A percentile compares a stretch with the other conserved stretches of the same genome.
These are phyloP conservation scores for Progne subis DNA, from an alignment of 2,113 vertebrate species.

Conservation along the genomic window DNA sequence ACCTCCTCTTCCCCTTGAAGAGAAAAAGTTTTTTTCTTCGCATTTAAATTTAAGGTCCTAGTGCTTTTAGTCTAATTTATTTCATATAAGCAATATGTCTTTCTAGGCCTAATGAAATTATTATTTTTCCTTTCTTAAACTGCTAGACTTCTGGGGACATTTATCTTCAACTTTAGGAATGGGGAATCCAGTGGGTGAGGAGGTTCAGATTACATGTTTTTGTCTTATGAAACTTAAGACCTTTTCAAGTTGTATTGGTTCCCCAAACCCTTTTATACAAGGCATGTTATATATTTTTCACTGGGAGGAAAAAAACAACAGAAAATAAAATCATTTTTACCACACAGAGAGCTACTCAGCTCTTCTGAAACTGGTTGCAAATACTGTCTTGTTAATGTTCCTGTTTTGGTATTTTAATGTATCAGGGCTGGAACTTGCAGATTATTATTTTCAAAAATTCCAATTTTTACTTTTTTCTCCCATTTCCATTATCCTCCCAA, in stretches of 20 bases:
- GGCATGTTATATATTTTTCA: background rate
- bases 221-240: slow-evolving; percentile 28
- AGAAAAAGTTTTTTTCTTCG: background rate
- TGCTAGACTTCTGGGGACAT: background rate
- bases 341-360: background rate
- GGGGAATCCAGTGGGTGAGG: background rate
- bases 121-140: background rate
- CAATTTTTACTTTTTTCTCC: background rate
- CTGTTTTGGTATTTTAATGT: background rate
- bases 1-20: background rate
- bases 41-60: background rate
- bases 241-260: background rate
- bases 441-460: background rate
- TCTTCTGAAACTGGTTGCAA: background rate
- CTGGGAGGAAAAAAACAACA: background rate
- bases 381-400: background rate
- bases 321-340: background rate
- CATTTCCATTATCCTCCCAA: background rate
- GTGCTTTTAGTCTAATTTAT: background rate
- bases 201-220: slow-evolving; percentile 2
- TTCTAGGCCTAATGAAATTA: background rate
- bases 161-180: background rate
- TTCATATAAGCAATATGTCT: background rate
- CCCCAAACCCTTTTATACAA: background rate
- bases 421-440: background rate